Evolutionary conservation across 2,888 invertebrate species (phyloP).

Genomic region (Microctonus aethiopoides): DNA sequence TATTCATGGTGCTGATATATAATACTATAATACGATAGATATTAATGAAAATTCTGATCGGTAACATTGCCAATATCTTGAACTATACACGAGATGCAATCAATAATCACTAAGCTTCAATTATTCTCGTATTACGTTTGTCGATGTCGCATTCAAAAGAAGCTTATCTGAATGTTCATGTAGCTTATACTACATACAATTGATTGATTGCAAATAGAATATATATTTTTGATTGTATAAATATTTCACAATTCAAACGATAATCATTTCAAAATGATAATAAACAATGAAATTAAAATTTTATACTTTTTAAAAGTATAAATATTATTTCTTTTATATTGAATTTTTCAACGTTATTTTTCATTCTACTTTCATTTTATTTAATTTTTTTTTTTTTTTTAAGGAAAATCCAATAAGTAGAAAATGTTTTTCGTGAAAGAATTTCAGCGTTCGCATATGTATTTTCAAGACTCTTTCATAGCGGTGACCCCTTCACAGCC

Average conservation of each 20-base stretch:
- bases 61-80: not conserved
- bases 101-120: conserved; percentile 10
- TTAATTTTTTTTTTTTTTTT: not conserved
- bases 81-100: not conserved
- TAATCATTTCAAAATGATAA: too few relatives aligned
- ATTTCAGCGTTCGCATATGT: not conserved
- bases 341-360: not conserved
- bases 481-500: not conserved
- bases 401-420: not conserved
- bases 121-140: conserved; percentile 9
- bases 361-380: not conserved
- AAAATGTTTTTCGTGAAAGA: not conserved
- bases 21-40: not conserved
- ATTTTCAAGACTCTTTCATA: not conserved
- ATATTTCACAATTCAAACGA: too few relatives aligned
- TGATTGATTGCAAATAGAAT: not conserved
- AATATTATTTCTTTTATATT: not conserved
- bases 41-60: not conserved
- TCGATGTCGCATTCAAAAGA: not conserved
- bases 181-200: not conserved
- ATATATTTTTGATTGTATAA: not conserved
- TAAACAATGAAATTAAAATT: too few relatives aligned
- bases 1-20: not conserved
- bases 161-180: not conserved
- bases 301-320: not conserved